Evolutionary conservation across 1,140 invertebrate species (phyloP), one percentile per base, ranked within the genome.

Genomic region (Bombus difficillimus): DNA sequence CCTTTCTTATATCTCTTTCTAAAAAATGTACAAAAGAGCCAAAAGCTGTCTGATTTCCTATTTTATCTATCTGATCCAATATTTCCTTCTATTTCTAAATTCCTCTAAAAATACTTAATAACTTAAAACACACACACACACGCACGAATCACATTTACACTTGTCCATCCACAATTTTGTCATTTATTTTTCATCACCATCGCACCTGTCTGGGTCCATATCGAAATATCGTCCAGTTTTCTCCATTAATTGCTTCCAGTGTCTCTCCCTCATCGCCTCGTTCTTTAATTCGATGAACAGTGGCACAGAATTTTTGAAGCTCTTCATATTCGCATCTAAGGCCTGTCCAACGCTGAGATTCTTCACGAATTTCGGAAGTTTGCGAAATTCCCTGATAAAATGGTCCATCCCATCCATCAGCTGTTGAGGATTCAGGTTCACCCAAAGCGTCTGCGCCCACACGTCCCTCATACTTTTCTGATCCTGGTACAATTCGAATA

Each of bases 271-370:
- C 93, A 99, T 96, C 1, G 98, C 98, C 91, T 99, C 98, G 93
- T 98, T 98, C 93, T 99, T 99, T 47, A 99, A 93, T 75, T 98
- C 98, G 22, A 98, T 97, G 96, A 99, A 98, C 34, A 99, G 93
- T 0, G 98, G 98, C 12, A 99, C 97, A 0, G 98, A 97, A 89
- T 97, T 97, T 93, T 98, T 98, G 94, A 99, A 99, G 89, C 97
- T 97, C 89, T 97, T 98, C 98, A 99, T 98, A 89, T 97, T 97
- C 8, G 96, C 93, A 86, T 98, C 97, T n/a, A 99, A 90, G 53
- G 96, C 96, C 72, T 96, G 91, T 0, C 97, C 98, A 10, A 97
- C 96, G 1, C 95, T 93, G 69, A 97, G 94, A 3, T 93, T 89
- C 57, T 97, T 96, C 0, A 96, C 93, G 4, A 94, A 93, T 88